Evolutionary conservation across 92 coral and sea anemone genomes (phyloP), one percentile per base, ranked within the genome.

Genomic region (Muricea muricata): DNA sequence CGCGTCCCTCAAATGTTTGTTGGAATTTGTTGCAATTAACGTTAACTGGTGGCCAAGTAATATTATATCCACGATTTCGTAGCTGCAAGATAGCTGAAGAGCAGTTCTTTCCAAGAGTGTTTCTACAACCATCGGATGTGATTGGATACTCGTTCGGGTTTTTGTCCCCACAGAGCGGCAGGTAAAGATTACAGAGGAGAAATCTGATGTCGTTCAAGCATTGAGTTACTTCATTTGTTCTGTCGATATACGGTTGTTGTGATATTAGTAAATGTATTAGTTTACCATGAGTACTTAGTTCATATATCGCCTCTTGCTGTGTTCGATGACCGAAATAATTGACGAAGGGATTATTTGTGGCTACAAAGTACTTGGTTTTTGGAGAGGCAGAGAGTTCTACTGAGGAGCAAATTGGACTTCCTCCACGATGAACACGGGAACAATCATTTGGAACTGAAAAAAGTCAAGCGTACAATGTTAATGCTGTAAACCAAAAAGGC

Each of bases 21-120:
- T 56, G 25, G 13, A 72, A 72, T 8, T 1, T 45, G 21, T 14
- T 31, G 42, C 80, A 74, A 11, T 74, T 45, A 29, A 74, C 63
- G 1, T 52, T 0, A 28, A 47, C 80, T 46, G 80, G 80, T 18
- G 80, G 80, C 80, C 80, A 74, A 10, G 56, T 25, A 11, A 74
- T 24, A 21, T 26, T 33, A 33, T 74, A 74, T 17, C 80, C 80
- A 26, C 35, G 34, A 23, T 24, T 26, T 28, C 40, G 40, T 11
- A 74, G 35, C 26, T 46, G 21, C 7, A 10, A 6, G 21, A 74
- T 46, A 15, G 63, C 23, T 6, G 41, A 6, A 13, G 7, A 12
- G 21, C 80, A 74, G 34, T 52, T 23, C 8, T 10, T 25, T 29
- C 41, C 39, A 74, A 74, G 35, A 14, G 42, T 50, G n/a, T 47